These are phyloP conservation scores for Centropus bengalensis DNA, from an alignment of 2,113 vertebrate genomes.

Conservation along the genomic window DNA sequence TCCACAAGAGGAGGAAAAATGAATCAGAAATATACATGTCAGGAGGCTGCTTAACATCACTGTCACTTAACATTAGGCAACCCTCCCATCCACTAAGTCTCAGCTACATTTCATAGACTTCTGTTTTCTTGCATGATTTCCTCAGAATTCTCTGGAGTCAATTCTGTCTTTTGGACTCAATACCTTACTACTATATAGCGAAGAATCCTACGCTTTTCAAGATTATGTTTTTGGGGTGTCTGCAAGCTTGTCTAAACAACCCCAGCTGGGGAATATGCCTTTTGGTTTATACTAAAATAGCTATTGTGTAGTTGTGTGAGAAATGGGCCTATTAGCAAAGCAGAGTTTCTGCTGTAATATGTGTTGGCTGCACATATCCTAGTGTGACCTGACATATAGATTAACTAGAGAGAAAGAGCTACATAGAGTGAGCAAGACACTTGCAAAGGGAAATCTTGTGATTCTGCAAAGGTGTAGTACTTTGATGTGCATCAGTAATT, in stretches of 20 bases:
- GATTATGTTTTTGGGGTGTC: not conserved
- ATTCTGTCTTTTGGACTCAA: not conserved
- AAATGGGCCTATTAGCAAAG: not conserved
- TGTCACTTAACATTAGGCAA: not conserved
- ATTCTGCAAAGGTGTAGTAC: not conserved
- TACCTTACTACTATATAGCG: not conserved
- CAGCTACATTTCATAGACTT: not conserved
- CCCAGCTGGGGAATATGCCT: accelerated
- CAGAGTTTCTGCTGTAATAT: not conserved
- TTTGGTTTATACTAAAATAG: not conserved
- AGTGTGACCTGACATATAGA: not conserved
- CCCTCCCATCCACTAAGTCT: not conserved
- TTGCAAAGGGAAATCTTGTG: not conserved
- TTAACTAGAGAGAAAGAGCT: not conserved
- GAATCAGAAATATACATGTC: not conserved
- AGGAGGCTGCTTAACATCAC: not conserved
- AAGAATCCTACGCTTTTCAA: not conserved
- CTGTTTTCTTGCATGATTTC: not conserved
- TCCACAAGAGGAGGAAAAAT: not conserved
- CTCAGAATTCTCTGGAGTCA: not conserved
- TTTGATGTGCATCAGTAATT: not conserved
- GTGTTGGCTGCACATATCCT: accelerated
- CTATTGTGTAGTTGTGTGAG: not conserved
- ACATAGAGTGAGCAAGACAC: accelerated
- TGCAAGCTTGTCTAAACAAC: not conserved